A percentile compares a stretch with the other conserved stretches of the same genome.
These are phyloP conservation scores for Ascaphus truei DNA, from an alignment of 2,113 vertebrate genomes.

Conservation along the genomic window DNA sequence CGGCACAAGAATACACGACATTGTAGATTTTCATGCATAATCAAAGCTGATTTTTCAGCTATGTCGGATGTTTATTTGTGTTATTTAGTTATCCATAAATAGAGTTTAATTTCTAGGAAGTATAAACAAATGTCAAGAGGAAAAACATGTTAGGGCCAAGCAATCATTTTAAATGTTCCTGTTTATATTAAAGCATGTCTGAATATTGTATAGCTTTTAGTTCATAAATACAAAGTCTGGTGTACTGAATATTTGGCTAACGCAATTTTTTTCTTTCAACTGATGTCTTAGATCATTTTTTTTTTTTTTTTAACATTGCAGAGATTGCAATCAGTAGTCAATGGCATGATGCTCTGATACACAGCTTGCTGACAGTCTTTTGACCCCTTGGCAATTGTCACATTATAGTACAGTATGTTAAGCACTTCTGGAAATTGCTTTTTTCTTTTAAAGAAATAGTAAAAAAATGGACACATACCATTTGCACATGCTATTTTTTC, in stretches of 20 bases:
- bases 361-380: background rate
- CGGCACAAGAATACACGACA: constrained; percentile 84
- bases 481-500: background rate
- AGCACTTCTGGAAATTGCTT: background rate
- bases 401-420: background rate
- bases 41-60: constrained; percentile 93
- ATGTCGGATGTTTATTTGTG: constrained; percentile 92
- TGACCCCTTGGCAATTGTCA: constrained; percentile 24
- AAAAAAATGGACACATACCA: too few species aligned
- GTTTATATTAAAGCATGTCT: constrained; percentile 92
- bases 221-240: constrained; percentile 63
- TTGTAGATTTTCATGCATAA: constrained; percentile 88
- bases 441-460: too few species aligned
- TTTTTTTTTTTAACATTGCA: background rate
- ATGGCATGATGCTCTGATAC: background rate
- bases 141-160: constrained; percentile 81
- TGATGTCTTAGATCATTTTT: background rate
- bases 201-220: constrained; percentile 73
- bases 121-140: constrained; percentile 88
- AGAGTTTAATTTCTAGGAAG: constrained; percentile 89
- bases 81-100: constrained; percentile 92
- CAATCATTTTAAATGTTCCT: constrained; percentile 85
- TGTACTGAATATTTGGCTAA: constrained; percentile 4
- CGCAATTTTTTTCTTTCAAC: background rate
- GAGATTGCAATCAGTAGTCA: background rate